Conservation (phyloP, 2,113 vertebrate species). For the Dasyprocta punctata region DNA sequence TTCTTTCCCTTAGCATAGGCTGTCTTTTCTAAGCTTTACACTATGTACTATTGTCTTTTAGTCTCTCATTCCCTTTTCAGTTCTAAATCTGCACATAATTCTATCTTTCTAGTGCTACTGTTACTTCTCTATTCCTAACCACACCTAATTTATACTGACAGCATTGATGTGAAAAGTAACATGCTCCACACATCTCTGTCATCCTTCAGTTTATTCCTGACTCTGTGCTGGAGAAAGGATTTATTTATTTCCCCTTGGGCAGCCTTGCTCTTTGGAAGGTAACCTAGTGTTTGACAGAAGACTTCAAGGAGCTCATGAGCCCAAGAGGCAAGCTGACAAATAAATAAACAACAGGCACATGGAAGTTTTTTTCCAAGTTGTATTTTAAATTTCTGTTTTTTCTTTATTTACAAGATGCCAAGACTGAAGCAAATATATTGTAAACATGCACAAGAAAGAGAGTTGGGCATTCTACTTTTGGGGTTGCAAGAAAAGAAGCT, state of each 20-base stretch:
- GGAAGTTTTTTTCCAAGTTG: background rate
- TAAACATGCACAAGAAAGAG: background rate
- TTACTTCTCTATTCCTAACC: slow-evolving; percentile 24
- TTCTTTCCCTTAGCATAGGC: background rate
- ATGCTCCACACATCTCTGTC: background rate
- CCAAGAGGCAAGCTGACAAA: background rate
- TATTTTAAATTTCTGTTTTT: background rate
- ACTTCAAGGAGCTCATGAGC: background rate
- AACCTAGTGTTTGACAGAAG: slow-evolving; percentile 55
- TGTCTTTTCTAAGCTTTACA: background rate
- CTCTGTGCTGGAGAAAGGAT: background rate
- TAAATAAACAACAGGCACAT: background rate
- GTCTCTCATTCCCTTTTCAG: background rate
- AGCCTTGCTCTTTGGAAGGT: background rate
- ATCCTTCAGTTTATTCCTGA: slow-evolving; percentile 32
- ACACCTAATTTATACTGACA: slow-evolving; percentile 63
- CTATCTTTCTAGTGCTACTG: slow-evolving; percentile 2
- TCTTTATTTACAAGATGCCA: background rate
- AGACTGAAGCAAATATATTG: background rate
- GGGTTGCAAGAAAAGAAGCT: background rate
- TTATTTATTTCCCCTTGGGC: slow-evolving; percentile 19
- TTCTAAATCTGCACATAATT: background rate
- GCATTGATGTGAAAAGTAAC: slow-evolving; percentile 14
- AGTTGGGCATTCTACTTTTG: background rate
- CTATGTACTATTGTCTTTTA: background rate